Evolutionary conservation across 1,140 invertebrate genomes (phyloP).

Genomic region (Pogonus chalceus): DNA sequence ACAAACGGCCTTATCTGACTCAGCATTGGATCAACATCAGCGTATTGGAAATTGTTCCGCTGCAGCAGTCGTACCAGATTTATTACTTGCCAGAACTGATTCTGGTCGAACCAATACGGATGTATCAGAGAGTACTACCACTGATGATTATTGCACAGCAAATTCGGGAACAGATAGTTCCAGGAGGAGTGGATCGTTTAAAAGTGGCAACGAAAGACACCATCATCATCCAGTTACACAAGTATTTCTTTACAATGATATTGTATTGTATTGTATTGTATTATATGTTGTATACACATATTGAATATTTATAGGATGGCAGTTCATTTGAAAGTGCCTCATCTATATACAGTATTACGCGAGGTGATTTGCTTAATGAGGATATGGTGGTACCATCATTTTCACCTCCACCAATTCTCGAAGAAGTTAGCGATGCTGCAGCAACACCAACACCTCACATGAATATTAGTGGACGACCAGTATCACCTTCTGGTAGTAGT

Average conservation of each 20-base stretch:
- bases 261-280: too few species aligned
- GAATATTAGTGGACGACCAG: slow-evolving; percentile 29
- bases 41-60: not conserved
- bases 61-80: slow-evolving; percentile 28
- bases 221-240: not conserved
- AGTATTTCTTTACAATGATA: too few species aligned
- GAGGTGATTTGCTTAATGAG: slow-evolving; percentile 51
- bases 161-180: slow-evolving; percentile 57
- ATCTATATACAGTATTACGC: slow-evolving; percentile 62
- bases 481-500: slow-evolving; percentile 43
- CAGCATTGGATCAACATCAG: slow-evolving; percentile 19
- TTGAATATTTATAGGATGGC: too few species aligned
- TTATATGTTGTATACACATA: too few species aligned
- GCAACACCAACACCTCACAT: slow-evolving; percentile 37
- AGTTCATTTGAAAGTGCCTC: slow-evolving; percentile 74
- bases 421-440: slow-evolving; percentile 41
- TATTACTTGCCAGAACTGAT: slow-evolving; percentile 50
- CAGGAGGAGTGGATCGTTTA: slow-evolving; percentile 33
- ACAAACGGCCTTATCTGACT: slow-evolving; percentile 23
- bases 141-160: slow-evolving; percentile 81
- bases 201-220: not conserved
- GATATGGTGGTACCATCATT: slow-evolving; percentile 44
- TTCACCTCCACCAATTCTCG: slow-evolving; percentile 34
- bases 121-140: slow-evolving; percentile 72
- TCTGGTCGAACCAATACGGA: slow-evolving; percentile 65